Evolutionary conservation across 1,140 invertebrate genomes (phyloP).

Genomic region (Samia ricini): DNA sequence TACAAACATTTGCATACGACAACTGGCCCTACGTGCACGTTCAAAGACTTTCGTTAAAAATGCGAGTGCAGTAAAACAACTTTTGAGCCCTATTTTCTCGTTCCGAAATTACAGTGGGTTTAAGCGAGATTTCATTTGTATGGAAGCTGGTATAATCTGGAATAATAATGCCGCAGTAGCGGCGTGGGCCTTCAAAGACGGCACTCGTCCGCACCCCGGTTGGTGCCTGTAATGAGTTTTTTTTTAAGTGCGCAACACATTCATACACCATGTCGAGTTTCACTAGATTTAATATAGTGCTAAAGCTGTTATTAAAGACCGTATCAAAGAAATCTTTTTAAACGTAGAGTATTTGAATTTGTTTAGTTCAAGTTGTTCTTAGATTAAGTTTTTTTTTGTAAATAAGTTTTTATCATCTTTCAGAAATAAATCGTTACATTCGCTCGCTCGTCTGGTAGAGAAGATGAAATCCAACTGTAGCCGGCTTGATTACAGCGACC

Average conservation of each 20-base stretch:
- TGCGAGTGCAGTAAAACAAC: slow-evolving; percentile 72
- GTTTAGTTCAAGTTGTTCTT: not conserved
- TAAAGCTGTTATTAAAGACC: slow-evolving; percentile 44
- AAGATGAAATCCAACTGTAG: slow-evolving; percentile 66
- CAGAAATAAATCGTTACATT: slow-evolving; percentile 12
- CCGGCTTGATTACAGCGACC: slow-evolving; percentile 71
- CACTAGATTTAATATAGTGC: slow-evolving; percentile 52
- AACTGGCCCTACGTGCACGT: slow-evolving; percentile 29
- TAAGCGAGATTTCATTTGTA: slow-evolving; percentile 77
- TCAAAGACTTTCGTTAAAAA: slow-evolving; percentile 67
- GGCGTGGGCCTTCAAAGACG: slow-evolving; percentile 74
- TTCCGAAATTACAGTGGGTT: slow-evolving; percentile 75
- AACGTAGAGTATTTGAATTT: slow-evolving; percentile 5
- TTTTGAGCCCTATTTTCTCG: slow-evolving; percentile 74
- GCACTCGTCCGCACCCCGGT: slow-evolving; percentile 69
- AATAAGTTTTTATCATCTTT: slow-evolving; percentile 1
- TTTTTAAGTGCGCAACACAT: slow-evolving; percentile 73
- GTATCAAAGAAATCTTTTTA: slow-evolving; percentile 30
- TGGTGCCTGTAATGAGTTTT: slow-evolving; percentile 74
- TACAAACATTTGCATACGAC: not conserved
- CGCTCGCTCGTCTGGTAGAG: slow-evolving; percentile 45
- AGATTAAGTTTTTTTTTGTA: slow-evolving; percentile 1
- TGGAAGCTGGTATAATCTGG: slow-evolving; percentile 74
- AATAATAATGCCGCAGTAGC: slow-evolving; percentile 74
- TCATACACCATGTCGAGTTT: slow-evolving; percentile 59